These are phyloP conservation scores for Sebastes matsubarae DNA, from an alignment of 2,797 vertebrate species.

Conservation along the genomic window DNA sequence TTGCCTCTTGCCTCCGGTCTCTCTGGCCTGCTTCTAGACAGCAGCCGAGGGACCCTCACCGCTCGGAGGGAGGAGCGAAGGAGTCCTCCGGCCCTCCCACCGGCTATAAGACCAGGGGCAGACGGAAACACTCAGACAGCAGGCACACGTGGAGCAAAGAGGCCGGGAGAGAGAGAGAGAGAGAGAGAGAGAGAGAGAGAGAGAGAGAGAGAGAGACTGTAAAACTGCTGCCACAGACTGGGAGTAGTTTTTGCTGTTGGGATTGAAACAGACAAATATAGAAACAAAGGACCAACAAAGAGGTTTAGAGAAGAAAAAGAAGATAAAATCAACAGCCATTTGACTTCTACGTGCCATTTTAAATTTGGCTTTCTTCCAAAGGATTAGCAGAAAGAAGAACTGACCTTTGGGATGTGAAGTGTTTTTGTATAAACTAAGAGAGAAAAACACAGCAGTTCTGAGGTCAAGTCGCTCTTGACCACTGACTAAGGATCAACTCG, in stretches of 20 bases:
- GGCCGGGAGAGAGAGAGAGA: constrained; percentile 47
- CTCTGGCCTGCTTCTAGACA: constrained; percentile 78
- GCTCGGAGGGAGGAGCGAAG: constrained; percentile 74
- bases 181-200: constrained; percentile 45
- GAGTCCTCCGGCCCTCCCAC: constrained; percentile 76
- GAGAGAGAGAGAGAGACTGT: constrained; percentile 52
- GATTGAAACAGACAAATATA: constrained; percentile 50
- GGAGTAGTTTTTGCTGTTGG: constrained; percentile 44
- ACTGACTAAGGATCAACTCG: constrained; percentile 36
- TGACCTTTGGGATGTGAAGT: constrained; percentile 60
- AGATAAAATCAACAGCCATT: constrained; percentile 10
- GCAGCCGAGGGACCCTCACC: constrained; percentile 74
- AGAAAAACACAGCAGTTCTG: constrained; percentile 32
- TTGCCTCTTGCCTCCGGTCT: constrained; percentile 79
- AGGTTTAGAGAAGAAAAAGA: constrained; percentile 31
- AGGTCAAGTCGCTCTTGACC: constrained; percentile 31
- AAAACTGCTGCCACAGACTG: constrained; percentile 52
- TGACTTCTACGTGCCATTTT: constrained; percentile 38
- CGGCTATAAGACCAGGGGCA: constrained; percentile 84
- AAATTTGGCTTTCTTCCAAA: constrained; percentile 28
- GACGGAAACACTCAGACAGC: constrained; percentile 86
- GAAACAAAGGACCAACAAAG: constrained; percentile 33
- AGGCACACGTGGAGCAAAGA: constrained; percentile 84
- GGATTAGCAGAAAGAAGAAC: constrained; percentile 60
- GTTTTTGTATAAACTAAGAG: constrained; percentile 32